Percentiles rank a stretch among this genome's conserved stretches.
phyloP scores from a whole-genome alignment of 2,888 invertebrate genomes.

The Plebejus melissa region DNA sequence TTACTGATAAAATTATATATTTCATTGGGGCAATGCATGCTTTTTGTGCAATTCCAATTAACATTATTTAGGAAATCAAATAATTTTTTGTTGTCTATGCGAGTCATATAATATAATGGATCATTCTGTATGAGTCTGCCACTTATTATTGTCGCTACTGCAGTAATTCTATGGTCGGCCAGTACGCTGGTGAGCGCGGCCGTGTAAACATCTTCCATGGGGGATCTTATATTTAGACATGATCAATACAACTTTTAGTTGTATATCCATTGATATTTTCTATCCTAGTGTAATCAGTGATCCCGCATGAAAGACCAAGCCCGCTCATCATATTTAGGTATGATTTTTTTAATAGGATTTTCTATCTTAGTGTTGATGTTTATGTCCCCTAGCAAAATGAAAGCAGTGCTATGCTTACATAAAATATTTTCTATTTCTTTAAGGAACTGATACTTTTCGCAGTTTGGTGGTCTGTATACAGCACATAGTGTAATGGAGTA shows the following conservation, averaged over 20 bases:
- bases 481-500: too few relatives aligned
- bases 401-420: not conserved
- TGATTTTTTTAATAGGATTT: slow-evolving; percentile 20
- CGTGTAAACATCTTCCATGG: not conserved
- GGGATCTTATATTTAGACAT: not conserved
- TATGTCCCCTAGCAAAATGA: slow-evolving; percentile 5
- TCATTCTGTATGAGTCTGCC: not conserved
- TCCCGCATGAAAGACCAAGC: slow-evolving; percentile 27
- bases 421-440: slow-evolving; percentile 13
- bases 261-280: slow-evolving; percentile 11
- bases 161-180: slow-evolving; percentile 10
- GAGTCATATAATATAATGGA: not conserved
- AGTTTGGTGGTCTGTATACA: slow-evolving; percentile 12
- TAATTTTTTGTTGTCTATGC: slow-evolving; percentile 8
- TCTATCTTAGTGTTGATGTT: slow-evolving; percentile 14
- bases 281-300: slow-evolving; percentile 27
- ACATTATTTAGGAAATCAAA: too few relatives aligned
- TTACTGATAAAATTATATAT: too few relatives aligned
- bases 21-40: too few relatives aligned
- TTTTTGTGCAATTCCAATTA: too few relatives aligned
- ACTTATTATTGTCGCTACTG: slow-evolving; percentile 6
- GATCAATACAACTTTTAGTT: slow-evolving; percentile 18
- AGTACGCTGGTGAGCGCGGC: not conserved
- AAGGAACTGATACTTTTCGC: not conserved
- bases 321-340: slow-evolving; percentile 17